A percentile compares a stretch with the other conserved stretches of the same genome.
These are phyloP conservation scores for Erynnis tages DNA, from an alignment of 2,888 invertebrate species.

Conservation along the genomic window DNA sequence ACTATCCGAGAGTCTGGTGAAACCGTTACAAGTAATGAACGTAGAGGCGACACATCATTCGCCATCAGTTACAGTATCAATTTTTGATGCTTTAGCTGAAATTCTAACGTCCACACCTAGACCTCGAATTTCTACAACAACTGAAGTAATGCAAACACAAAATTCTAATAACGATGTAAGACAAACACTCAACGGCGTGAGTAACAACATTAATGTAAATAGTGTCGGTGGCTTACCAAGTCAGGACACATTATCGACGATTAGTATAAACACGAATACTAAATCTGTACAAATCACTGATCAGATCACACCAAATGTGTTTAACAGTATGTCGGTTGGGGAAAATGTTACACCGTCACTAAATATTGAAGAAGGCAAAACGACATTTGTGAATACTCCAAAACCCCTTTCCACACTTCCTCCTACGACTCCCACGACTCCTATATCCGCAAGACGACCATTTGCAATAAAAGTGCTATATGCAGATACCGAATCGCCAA, in stretches of 20 bases:
- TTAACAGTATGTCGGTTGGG: slow-evolving; percentile 71
- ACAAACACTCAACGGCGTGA: slow-evolving; percentile 75
- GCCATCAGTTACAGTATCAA: slow-evolving; percentile 81
- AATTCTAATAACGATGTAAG: slow-evolving; percentile 61
- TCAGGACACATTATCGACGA: slow-evolving; percentile 56
- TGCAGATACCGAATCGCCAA: slow-evolving; percentile 67
- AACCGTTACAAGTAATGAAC: slow-evolving; percentile 74
- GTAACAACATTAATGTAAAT: slow-evolving; percentile 77
- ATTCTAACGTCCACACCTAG: slow-evolving; percentile 79
- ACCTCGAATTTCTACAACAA: slow-evolving; percentile 62
- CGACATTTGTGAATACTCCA: slow-evolving; percentile 57
- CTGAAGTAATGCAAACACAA: slow-evolving; percentile 64
- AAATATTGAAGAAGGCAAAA: slow-evolving; percentile 53
- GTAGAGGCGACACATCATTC: slow-evolving; percentile 81
- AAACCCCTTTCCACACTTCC: slow-evolving; percentile 37
- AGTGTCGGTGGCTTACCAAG: slow-evolving; percentile 59
- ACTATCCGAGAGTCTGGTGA: slow-evolving; percentile 73
- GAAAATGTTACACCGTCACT: slow-evolving; percentile 64
- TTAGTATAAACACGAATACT: slow-evolving; percentile 67
- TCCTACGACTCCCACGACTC: slow-evolving; percentile 60
- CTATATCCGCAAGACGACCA: slow-evolving; percentile 71
- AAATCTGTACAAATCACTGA: slow-evolving; percentile 76
- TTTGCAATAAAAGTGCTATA: slow-evolving; percentile 76
- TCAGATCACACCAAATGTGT: slow-evolving; percentile 71
- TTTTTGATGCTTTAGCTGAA: slow-evolving; percentile 82